phyloP scores from a whole-genome alignment of 2,888 invertebrate species.

The Griposia aprilina region DNA sequence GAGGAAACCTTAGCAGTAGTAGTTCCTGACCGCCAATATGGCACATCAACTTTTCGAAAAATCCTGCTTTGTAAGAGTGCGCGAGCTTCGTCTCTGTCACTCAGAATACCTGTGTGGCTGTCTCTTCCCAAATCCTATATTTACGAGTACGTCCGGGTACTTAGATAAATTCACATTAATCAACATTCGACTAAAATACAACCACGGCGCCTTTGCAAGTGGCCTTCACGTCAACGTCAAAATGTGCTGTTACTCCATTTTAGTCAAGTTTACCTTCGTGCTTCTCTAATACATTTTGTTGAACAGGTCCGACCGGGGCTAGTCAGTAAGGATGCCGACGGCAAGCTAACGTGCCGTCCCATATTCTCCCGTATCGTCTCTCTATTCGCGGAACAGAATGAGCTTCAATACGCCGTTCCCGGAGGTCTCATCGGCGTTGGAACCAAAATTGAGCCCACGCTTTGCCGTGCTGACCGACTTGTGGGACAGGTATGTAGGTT shows the following conservation, averaged over 20 bases:
- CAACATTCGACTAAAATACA: background rate
- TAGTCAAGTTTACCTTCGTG: background rate
- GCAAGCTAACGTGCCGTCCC: slow-evolving; percentile 98
- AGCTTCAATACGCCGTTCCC: slow-evolving; percentile 99
- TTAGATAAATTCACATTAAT: background rate
- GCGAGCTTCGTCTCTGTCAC: background rate
- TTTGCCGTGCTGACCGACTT: slow-evolving; percentile 99
- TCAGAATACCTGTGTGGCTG: background rate
- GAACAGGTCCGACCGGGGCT: slow-evolving; percentile 96
- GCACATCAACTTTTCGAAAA: background rate
- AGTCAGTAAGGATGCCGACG: slow-evolving; percentile 98
- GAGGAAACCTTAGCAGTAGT: background rate
- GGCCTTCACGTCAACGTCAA: background rate
- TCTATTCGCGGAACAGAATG: slow-evolving; percentile 99
- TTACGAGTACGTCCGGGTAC: background rate
- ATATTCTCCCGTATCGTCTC: slow-evolving; percentile 99
- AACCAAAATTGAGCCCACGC: slow-evolving; percentile 99
- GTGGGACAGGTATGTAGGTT: slow-evolving; percentile 94
- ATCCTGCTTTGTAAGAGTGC: background rate
- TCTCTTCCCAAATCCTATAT: background rate
- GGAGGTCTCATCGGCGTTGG: slow-evolving; percentile 99
- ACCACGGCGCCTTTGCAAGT: too few species aligned
- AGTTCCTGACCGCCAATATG: background rate
- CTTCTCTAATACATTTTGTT: background rate
- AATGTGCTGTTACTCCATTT: background rate